Conservation (phyloP, 2,888 invertebrate species). For the Hydrotaea cyrtoneurina region DNA sequence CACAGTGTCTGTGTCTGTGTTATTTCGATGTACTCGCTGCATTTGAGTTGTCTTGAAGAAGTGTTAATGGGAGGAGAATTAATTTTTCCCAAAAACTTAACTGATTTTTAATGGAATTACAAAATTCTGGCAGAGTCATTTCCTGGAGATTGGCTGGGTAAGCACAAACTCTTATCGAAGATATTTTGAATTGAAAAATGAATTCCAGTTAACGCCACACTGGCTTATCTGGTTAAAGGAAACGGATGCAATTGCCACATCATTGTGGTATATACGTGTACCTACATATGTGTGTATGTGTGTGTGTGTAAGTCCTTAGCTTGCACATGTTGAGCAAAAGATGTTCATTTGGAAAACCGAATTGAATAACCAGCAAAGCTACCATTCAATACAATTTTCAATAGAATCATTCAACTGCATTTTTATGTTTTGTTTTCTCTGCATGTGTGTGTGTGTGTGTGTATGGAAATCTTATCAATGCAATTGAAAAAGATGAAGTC, state of each 20-base stretch:
- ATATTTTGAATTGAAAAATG: background rate
- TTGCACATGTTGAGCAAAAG: background rate
- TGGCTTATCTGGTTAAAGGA: background rate
- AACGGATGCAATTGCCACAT: conserved; percentile 2
- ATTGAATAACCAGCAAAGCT: background rate
- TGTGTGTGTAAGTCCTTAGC: background rate
- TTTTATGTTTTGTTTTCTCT: conserved; percentile 1
- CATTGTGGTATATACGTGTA: background rate
- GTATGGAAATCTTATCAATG: background rate
- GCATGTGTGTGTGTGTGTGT: background rate
- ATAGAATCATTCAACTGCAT: conserved; percentile 27
- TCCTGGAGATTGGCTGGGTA: too few relatives aligned
- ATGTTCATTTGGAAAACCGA: background rate
- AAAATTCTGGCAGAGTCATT: too few relatives aligned
- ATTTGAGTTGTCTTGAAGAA: too few relatives aligned
- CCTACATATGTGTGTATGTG: background rate
- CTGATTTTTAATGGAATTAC: too few relatives aligned
- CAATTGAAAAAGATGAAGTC: background rate
- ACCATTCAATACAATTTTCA: conserved; percentile 20
- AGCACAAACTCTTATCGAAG: background rate
- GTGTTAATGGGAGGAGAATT: too few relatives aligned
- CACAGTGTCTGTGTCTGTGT: too few relatives aligned
- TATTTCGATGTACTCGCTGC: too few relatives aligned
- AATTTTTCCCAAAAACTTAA: too few relatives aligned
- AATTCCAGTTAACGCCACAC: background rate